Conservation (phyloP, 2,113 vertebrate genomes). For the Pithys albifrons region DNA sequence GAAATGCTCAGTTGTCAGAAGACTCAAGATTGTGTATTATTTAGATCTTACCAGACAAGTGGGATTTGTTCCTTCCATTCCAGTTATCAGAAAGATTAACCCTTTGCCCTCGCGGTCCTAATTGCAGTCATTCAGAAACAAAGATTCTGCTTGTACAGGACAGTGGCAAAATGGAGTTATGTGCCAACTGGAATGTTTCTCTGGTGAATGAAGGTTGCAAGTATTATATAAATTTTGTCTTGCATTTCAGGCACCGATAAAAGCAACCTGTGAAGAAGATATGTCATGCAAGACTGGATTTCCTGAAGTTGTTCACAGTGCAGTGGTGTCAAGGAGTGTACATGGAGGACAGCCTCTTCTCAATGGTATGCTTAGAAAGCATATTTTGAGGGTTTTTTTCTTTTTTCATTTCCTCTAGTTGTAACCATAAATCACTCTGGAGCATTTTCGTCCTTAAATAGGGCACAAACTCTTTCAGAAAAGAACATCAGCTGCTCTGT, state of each 20-base stretch:
- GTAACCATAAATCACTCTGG: background rate
- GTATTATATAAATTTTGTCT: constrained; percentile 67
- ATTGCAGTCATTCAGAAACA: constrained; percentile 84
- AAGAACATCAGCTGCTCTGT: background rate
- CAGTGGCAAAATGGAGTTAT: constrained; percentile 56
- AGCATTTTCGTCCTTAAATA: background rate
- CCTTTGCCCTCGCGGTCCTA: constrained; percentile 85
- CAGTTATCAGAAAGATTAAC: constrained; percentile 91
- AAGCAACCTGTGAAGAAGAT: constrained; percentile 84
- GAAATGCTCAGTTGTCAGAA: constrained; percentile 79
- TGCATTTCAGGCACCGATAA: constrained; percentile 85
- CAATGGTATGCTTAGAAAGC: constrained; percentile 80
- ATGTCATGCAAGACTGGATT: constrained; percentile 91
- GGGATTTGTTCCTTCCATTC: constrained; percentile 86
- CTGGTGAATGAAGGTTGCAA: constrained; percentile 38
- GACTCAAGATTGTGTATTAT: constrained; percentile 77
- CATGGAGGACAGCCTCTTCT: constrained; percentile 90
- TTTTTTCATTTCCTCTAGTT: background rate
- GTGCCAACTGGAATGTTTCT: constrained; percentile 73
- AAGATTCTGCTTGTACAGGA: constrained; percentile 82
- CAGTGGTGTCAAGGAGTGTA: constrained; percentile 81
- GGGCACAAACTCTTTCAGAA: background rate
- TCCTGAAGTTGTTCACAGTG: constrained; percentile 90
- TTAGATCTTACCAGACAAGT: constrained; percentile 83
- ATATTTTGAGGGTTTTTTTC: background rate